Percentiles rank a stretch among this genome's conserved stretches.
Evolutionary conservation across 2,797 vertebrate species (phyloP).

Genomic region (Chelonia mydas): DNA sequence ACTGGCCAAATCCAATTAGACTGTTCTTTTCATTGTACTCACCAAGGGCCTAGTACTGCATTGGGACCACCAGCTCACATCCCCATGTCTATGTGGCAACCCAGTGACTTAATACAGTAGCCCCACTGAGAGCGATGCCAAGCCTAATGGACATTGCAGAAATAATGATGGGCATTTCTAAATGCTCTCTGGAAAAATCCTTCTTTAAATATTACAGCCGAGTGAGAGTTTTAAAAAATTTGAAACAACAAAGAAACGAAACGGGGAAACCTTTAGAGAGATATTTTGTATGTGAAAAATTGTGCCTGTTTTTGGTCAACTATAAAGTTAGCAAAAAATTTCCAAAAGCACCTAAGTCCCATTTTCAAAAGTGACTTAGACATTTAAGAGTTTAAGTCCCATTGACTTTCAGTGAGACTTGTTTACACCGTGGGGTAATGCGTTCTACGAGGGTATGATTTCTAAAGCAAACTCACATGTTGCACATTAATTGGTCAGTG

Average conservation of each 20-base stretch:
- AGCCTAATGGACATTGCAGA: background rate
- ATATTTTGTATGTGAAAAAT: background rate
- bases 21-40: background rate
- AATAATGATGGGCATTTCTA: accelerated
- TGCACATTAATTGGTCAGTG: background rate
- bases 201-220: background rate
- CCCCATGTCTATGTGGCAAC: background rate
- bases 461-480: background rate
- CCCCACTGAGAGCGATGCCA: accelerated
- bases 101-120: background rate
- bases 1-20: background rate
- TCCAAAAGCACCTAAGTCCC: background rate
- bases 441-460: background rate
- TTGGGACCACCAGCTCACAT: background rate
- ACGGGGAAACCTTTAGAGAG: background rate
- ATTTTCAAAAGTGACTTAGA: background rate
- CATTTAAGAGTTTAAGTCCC: background rate
- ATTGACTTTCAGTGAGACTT: background rate
- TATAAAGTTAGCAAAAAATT: background rate
- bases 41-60: background rate
- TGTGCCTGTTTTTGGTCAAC: background rate
- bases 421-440: background rate
- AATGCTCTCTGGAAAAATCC: background rate
- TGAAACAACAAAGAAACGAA: background rate
- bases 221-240: background rate